Percentiles rank a stretch among this genome's conserved stretches.
These are phyloP conservation scores for Scomber japonicus DNA, from an alignment of 2,113 vertebrate genomes.

Conservation along the genomic window DNA sequence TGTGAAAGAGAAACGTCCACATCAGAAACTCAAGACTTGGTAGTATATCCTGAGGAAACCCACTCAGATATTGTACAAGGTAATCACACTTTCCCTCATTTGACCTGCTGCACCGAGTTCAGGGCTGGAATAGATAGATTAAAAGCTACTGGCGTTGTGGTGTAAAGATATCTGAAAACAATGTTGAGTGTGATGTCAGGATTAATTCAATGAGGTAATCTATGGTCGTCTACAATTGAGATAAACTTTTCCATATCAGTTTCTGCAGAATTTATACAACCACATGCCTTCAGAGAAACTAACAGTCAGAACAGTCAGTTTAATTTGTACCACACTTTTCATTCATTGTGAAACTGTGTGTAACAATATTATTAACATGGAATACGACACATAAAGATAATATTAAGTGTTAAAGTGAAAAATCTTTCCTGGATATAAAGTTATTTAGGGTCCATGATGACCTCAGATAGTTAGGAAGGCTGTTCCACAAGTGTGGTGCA, in stretches of 20 bases:
- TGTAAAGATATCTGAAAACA: neutral
- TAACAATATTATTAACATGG: too few relatives aligned
- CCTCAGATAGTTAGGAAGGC: too few relatives aligned
- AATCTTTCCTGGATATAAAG: too few relatives aligned
- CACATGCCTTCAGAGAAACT: neutral
- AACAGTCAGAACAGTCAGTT: conserved; percentile 7
- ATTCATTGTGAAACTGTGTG: too few relatives aligned
- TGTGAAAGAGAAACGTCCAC: neutral
- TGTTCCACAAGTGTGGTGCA: too few relatives aligned
- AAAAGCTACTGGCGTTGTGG: neutral
- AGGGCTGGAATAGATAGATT: neutral
- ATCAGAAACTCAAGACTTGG: neutral
- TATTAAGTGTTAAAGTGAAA: too few relatives aligned
- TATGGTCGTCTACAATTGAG: too few relatives aligned
- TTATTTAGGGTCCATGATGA: too few relatives aligned
- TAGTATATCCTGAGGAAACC: neutral
- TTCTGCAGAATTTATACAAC: conserved; percentile 4
- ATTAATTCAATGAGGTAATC: neutral
- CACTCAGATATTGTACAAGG: neutral
- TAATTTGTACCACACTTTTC: too few relatives aligned
- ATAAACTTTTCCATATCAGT: conserved; percentile 13
- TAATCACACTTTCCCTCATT: conserved; percentile 15
- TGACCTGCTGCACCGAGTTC: neutral
- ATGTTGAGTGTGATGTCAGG: neutral
- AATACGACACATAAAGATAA: too few relatives aligned